Evolutionary conservation across 2,888 invertebrate genomes (phyloP), one percentile per base, ranked within the genome.

Genomic region (Pasiphila rectangulata): DNA sequence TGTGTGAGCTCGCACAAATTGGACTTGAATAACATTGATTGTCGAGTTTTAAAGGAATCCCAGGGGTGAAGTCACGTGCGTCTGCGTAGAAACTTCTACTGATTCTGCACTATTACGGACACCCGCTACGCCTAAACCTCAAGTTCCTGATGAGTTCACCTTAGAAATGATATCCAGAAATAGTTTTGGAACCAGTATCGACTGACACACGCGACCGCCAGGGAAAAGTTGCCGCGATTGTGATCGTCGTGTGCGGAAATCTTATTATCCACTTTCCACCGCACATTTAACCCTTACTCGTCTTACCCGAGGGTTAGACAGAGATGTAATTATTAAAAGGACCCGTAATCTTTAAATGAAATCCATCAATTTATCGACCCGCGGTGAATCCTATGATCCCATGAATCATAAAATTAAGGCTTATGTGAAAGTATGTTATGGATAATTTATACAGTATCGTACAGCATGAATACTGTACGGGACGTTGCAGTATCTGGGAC

Each of bases 11-110:
- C 32, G 32, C 23, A 36, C 44, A 45, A 29, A 41, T 44, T 25
- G 41, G 16, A 45, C 37, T 45, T 38, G 41, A 41, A 41, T 45
- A 50, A 50, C 29, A 44, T 29, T 49, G 20, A 30, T 32, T 45
- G 40, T 36, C 25, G 23, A 10, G 34, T 3, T 30, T 38, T 34
- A 37, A 40, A 49, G 21, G 32, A 29, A 37, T 41, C 50, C 32
- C 41, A 12, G 34, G n/a, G 41, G 45, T 10, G 13, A 36, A 20
- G 37, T 30, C 35, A 39, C 48, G 48, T 42, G 25, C 42, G 10
- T 23, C 9, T n/a, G n/a, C n/a, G n/a, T 4, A 30, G n/a, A 4
- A 20, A 48, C 43, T 43, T 16, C n/a, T 2, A 20, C 16, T 30
- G 20, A 37, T 40, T 36, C 43, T 36, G 19, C 24, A 36, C 25